A percentile compares a stretch with the other conserved stretches of the same genome.
Evolutionary conservation across 2,113 vertebrate species (phyloP).

Genomic region (Oreochromis spilurus): DNA sequence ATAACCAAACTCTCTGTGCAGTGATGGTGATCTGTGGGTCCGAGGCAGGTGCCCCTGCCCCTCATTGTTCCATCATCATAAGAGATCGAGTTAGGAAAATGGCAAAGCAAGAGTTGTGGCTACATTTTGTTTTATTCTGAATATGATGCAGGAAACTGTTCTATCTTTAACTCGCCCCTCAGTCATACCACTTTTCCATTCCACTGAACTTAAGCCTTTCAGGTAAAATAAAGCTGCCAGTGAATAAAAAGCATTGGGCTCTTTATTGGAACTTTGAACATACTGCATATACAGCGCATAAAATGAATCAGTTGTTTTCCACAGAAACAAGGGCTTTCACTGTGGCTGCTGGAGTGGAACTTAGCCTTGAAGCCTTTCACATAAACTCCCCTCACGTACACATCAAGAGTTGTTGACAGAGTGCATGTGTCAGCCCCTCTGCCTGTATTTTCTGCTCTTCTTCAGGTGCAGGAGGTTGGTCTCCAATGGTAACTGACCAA

Average conservation of each 20-base stretch:
- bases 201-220: neutral
- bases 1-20: neutral
- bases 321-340: neutral
- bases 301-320: neutral
- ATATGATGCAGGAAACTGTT: neutral
- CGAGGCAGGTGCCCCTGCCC: neutral
- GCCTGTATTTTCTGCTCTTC: neutral
- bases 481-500: constrained; percentile 78
- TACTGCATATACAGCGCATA: neutral
- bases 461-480: constrained; percentile 93
- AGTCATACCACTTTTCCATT: neutral
- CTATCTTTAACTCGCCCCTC: neutral
- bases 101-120: neutral
- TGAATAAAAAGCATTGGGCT: neutral
- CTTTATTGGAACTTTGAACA: neutral
- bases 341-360: neutral
- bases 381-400: neutral
- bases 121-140: neutral
- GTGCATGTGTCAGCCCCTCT: neutral
- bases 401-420: neutral
- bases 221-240: neutral
- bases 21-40: neutral
- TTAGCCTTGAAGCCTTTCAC: neutral
- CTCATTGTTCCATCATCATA: neutral
- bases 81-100: neutral